Conservation (phyloP, 2,888 invertebrate species). For the Nesidiocoris tenuis region DNA sequence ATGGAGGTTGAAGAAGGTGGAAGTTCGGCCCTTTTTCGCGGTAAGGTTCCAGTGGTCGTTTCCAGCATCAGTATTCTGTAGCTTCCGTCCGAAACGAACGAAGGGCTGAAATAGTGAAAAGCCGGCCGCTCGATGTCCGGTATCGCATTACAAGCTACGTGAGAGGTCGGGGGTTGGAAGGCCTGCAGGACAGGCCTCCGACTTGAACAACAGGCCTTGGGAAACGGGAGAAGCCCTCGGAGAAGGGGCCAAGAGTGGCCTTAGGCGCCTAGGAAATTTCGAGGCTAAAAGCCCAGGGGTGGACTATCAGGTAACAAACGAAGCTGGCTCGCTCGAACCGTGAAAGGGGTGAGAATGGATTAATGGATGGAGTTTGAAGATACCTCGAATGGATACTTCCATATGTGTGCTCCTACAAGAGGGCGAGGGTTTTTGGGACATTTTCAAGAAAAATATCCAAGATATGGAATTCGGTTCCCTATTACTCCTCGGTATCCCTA, state of each 20-base stretch:
- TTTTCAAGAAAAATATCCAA: too few relatives aligned
- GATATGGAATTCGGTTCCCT: too few relatives aligned
- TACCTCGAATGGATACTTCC: neutral
- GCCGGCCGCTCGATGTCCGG: neutral
- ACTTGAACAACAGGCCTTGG: neutral
- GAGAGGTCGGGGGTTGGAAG: neutral
- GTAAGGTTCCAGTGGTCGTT: too few relatives aligned
- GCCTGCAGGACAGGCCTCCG: neutral
- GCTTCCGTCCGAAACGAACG: neutral
- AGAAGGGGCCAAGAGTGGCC: neutral
- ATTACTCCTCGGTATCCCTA: too few relatives aligned
- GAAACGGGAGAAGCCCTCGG: neutral
- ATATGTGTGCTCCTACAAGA: neutral
- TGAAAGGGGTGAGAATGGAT: neutral
- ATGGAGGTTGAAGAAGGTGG: too few relatives aligned
- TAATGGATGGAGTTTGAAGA: neutral
- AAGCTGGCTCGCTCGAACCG: neutral
- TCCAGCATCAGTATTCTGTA: neutral
- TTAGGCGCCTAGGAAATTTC: neutral
- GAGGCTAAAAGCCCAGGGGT: neutral
- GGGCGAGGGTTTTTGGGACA: too few relatives aligned
- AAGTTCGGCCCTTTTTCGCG: too few relatives aligned
- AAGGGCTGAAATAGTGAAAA: neutral
- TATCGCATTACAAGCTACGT: neutral
- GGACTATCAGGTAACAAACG: neutral